Conservation (phyloP, 2,888 invertebrate genomes). For the Meiosimyza platycephala region DNA sequence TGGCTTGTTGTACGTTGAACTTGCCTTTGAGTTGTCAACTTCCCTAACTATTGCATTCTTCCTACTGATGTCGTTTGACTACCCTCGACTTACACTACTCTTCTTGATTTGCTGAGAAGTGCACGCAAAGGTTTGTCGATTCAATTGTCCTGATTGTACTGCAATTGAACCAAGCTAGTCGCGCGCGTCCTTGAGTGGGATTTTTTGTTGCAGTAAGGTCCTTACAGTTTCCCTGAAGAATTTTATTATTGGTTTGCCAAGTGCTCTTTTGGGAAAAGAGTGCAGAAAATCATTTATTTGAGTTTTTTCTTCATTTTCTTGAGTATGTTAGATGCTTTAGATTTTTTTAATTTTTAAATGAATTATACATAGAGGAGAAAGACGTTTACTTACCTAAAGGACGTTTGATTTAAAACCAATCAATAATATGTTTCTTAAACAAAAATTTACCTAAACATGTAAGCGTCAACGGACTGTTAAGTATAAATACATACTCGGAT, state of each 20-base stretch:
- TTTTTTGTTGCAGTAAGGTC: neutral
- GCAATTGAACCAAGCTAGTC: neutral
- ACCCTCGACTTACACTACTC: no score
- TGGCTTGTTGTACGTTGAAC: neutral
- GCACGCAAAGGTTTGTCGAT: slow-evolving; percentile 17
- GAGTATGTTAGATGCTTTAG: neutral
- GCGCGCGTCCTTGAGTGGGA: slow-evolving; percentile 7
- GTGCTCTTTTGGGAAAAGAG: neutral
- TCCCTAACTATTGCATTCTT: neutral
- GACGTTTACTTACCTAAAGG: no score
- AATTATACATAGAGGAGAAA: no score
- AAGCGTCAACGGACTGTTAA: no score
- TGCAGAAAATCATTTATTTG: slow-evolving; percentile 7
- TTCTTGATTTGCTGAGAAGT: neutral
- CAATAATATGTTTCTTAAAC: no score
- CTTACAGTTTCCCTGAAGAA: slow-evolving; percentile 2
- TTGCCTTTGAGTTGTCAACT: neutral
- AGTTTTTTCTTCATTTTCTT: neutral
- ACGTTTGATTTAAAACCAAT: no score
- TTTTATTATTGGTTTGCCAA: slow-evolving; percentile 2
- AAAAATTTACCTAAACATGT: no score
- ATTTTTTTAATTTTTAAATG: neutral
- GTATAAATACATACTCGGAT: no score
- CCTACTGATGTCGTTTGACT: neutral
- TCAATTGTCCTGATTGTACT: slow-evolving; percentile 34